Base-by-base conservation (phyloP, 2,888 invertebrate genomes). In the Philopedon plagiatum region DNA sequence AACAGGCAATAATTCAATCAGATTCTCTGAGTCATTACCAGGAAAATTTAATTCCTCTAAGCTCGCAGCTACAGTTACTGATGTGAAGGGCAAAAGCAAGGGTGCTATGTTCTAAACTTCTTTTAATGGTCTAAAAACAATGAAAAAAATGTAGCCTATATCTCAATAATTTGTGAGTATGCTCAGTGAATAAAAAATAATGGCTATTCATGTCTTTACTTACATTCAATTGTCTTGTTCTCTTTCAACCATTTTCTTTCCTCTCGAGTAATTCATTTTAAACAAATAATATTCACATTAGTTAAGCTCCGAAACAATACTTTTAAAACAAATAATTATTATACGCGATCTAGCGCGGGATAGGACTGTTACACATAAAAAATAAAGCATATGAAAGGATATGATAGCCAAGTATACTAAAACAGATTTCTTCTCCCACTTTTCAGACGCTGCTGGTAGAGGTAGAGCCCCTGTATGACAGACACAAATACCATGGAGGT, bases 61-160 rank as follows among this genome's bases (percentile, higher is more conserved):
- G 13, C 49, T 46, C 49, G 23, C 23, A 46, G 49, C 49, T 46
- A 13, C 49, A 46, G 49, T 46, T 46, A 13, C 2, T 7, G 49
- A 46, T 46, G 49, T 46, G 49, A 2, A 46, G 5, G 19, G n/a
- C n/a, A n/a, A n/a, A n/a, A n/a, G 49, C 49, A 46, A 46, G 23
- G 49, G 49, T 46, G 49, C 9, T 46, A 46, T 46, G 5, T 46
- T 13, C 49, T n/a, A 2, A 46, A 5, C 9, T 2, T 46, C 9
- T 46, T 46, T 21, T 7, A 2, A 46, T 46, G 2, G 23, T 13
- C 49, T 46, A n/a, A n/a, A 46, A 46, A 26, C n/a, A 26, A 26
- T 7, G 7, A 26, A 26, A 26, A 26, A 26, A 26, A 26, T n/a
- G n/a, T n/a, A n/a, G n/a, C n/a, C n/a, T n/a, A n/a, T n/a, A n/a